Evolutionary conservation across 2,113 vertebrate species (phyloP), one percentile per base, ranked within the genome.

Genomic region (Labeo catla): DNA sequence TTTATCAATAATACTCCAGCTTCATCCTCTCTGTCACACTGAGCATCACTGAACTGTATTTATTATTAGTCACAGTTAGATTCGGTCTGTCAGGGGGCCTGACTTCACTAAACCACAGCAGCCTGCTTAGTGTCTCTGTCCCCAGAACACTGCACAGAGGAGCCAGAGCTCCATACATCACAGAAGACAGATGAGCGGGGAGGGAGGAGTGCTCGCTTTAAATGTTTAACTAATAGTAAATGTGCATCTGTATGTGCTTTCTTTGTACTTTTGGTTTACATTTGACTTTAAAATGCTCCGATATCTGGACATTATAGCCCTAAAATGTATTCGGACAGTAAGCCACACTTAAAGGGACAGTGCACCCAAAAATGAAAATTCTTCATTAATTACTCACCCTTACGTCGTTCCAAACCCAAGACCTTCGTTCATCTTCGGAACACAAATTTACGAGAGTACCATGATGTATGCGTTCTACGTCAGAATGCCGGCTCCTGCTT

Each of bases 61-160:
- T 91, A 84, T 90, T 92, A 88, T 92, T 91, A 89, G 87, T 91
- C 89, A 91, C 90, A 94, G 81, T 23, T 77, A 8, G 21, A 90
- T 87, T 73, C 78, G 19, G 86, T 78, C 86, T 73, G 89, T 92
- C 92, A 88, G 83, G 36, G 16, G 81, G 34, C 79, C 73, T 79
- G 85, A 86, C 68, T 83, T 65, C 50, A 59, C 45, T 66, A 76
- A 82, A 47, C 43, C 78, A 66, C n/a, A n/a, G 63, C 72, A 49
- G 86, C 88, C 93, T 93, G 92, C 88, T 89, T 89, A 91, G 49
- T 84, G 83, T 93, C 92, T 92, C 34, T 8, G 65, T 78, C 79
- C 82, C 73, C 65, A 73, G 79, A 78, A 72, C 74, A 85, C 82
- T 91, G 88, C 87, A 89, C 72, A 85, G 70, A 87, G 61, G 57